Evolutionary conservation across 2,888 invertebrate genomes (phyloP), one percentile per base, ranked within the genome.

Genomic region (Vandiemenella viatica): DNA sequence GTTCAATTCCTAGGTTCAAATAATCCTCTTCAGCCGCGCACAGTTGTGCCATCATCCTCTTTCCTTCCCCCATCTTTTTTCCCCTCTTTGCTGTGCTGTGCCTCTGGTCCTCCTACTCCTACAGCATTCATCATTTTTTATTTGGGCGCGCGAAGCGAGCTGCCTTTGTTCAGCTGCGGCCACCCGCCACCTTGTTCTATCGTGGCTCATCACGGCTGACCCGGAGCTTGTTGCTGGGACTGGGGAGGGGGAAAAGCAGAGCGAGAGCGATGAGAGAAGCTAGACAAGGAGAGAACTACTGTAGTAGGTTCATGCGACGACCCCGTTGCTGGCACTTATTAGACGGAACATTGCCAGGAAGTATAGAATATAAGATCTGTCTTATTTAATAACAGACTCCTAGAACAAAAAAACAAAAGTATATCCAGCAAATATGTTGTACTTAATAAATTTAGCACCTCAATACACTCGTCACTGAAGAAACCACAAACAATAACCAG

Each of bases 81-180:
- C 45, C 23, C 45, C 41, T 40, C 48, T 48, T 41, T 56, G 56
- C 57, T n/a, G n/a, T n/a, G n/a, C n/a, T n/a, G n/a, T n/a, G n/a
- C n/a, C n/a, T n/a, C n/a, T n/a, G n/a, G n/a, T n/a, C n/a, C 41
- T 44, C 32, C 22, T 16, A 17, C 19, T 20, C 44, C 20, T 19
- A 22, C 22, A 16, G 38, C 44, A 49, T 49, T 46, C 46, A 46
- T 49, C 37, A 37, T 38, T n/a, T n/a, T 48, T 43, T 49, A 49
- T 43, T 54, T 42, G 38, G 38, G 45, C 42, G 44, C 23, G 43
- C 49, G 38, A 46, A 42, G 46, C 48, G 46, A 44, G 44, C 45
- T 37, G 50, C 38, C 45, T 51, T 51, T 47, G 47, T 51, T 45
- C 49, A 45, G 42, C 32, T 32, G 32, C n/a, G 32, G 32, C 22